Evolutionary conservation across 2,797 vertebrate species (phyloP).

Genomic region (Diplodus sargus): DNA sequence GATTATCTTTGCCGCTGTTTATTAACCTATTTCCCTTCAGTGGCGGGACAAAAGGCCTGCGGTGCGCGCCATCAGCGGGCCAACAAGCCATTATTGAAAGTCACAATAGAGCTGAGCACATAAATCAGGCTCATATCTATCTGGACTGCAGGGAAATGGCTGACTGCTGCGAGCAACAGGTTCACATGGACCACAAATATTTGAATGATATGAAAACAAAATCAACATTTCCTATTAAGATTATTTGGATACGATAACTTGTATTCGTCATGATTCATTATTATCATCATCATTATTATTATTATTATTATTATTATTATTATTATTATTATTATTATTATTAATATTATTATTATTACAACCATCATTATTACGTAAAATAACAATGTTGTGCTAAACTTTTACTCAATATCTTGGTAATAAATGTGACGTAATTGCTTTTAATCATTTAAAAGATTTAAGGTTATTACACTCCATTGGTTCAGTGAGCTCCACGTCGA

Average conservation of each 20-base stretch:
- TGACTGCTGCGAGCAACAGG: slow-evolving; percentile 47
- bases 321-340: neutral
- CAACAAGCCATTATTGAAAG: slow-evolving; percentile 37
- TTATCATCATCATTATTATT: neutral
- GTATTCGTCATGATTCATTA: neutral
- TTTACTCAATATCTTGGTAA: neutral
- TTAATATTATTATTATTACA: neutral
- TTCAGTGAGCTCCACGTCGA: slow-evolving; percentile 23
- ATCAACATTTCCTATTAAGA: neutral
- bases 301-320: neutral
- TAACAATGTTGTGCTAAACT: neutral
- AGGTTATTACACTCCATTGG: neutral
- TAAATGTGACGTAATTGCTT: neutral
- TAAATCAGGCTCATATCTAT: slow-evolving; percentile 12
- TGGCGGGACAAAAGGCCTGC: slow-evolving; percentile 43
- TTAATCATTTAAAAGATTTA: neutral
- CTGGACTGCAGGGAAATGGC: neutral
- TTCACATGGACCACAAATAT: neutral
- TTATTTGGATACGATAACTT: neutral
- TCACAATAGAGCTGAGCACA: slow-evolving; percentile 8
- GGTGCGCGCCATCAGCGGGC: slow-evolving; percentile 39
- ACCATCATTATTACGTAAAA: neutral
- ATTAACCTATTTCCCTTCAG: slow-evolving; percentile 56
- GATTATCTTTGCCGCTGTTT: slow-evolving; percentile 65
- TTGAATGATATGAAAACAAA: neutral